Evolutionary conservation across 2,113 vertebrate genomes (phyloP), one percentile per base, ranked within the genome.

Genomic region (Zosterops hypoxanthus): DNA sequence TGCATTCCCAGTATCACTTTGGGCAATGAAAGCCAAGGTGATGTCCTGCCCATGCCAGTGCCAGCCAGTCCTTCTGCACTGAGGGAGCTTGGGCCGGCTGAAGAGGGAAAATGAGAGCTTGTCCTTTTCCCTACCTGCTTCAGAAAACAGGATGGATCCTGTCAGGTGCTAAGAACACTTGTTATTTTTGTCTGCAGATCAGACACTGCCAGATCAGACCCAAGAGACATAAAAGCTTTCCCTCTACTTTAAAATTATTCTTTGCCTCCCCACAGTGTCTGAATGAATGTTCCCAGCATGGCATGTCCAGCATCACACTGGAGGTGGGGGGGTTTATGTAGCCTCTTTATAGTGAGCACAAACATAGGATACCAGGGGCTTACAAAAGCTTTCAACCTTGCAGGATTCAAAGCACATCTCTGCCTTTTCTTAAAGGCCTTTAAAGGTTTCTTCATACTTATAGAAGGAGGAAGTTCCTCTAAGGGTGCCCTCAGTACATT

Each of bases 151-250:
- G 47, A 66, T 60, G 39, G 68, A 82, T 26, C 56, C 88, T 81
- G 46, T 29, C 71, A 90, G 76, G 26, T 83, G 79, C 76, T 42
- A 70, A 49, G 63, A 86, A 65, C 59, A 44, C 72, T 23, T 42
- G 70, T 84, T 93, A 94, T 95, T 96, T 95, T 53, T 66, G 29
- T 73, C 92, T 86, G 71, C 55, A 70, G 59, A 91, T 95, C 91
- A 96, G 79, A 91, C 33, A 4, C 39, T 78, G 61, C 34, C 55
- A 86, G 86, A 89, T 93, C 89, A 91, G 77, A 59, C 84, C 44
- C 57, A 53, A 63, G 50, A 90, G 64, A 91, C 55, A 77, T 42
- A 39, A 92, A 90, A 90, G 29, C 17, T 59, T 88, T 90, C 14
- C 50, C 20, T 22, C 78, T 76, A 24, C 78, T 95, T 91, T 90